Evolutionary conservation across 2,113 vertebrate genomes (phyloP).

Genomic region (Anarhynchus alexandrinus): DNA sequence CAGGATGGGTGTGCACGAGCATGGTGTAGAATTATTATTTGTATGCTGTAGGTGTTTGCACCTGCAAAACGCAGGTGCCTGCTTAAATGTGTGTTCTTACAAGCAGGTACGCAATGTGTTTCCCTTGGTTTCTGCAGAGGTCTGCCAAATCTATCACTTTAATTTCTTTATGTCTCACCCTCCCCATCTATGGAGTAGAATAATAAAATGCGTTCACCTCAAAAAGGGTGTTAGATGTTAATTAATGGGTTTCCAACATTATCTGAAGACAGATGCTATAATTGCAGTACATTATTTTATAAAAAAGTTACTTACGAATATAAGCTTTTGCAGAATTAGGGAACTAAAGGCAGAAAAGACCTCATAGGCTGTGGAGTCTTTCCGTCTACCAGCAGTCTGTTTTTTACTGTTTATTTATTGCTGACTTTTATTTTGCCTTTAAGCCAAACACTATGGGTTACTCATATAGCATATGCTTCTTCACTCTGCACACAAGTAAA

Average conservation of each 20-base stretch:
- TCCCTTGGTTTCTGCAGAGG: neutral
- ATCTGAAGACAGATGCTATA: neutral
- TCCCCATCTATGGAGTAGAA: neutral
- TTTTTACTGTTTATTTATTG: constrained; percentile 68
- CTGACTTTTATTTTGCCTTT: constrained; percentile 79
- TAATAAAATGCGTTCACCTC: neutral
- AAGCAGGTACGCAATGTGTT: neutral
- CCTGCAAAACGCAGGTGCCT: constrained; percentile 10
- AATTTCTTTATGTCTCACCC: neutral
- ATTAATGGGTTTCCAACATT: neutral
- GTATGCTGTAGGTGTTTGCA: constrained; percentile 11
- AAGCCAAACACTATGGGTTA: constrained; percentile 79
- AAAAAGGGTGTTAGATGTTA: neutral
- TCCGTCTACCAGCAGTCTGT: constrained; percentile 49
- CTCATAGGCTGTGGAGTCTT: neutral
- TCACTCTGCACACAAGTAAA: constrained; percentile 67
- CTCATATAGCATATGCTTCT: constrained; percentile 76
- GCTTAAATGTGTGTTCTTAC: neutral
- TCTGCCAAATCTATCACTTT: neutral
- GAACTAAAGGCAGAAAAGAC: neutral
- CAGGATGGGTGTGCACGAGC: neutral
- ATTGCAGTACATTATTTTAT: neutral
- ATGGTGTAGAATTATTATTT: neutral
- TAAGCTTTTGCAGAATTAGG: neutral
- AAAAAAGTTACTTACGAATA: neutral